These are phyloP conservation scores for Gallinago media DNA, from an alignment of 2,113 vertebrate genomes.

Conservation along the genomic window DNA sequence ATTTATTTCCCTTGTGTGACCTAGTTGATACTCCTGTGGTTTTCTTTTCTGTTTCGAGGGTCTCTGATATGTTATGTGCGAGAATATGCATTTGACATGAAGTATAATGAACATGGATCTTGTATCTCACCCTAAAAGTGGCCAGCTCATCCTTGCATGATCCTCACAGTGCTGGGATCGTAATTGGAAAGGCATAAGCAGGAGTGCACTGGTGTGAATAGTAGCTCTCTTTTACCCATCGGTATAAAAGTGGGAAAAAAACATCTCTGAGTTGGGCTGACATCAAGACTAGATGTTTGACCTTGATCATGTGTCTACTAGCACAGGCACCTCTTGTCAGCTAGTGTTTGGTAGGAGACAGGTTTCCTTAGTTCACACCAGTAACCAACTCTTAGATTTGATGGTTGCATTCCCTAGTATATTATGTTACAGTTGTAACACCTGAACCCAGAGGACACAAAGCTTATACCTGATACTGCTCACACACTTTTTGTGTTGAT, in stretches of 20 bases:
- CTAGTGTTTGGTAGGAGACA: neutral
- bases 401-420: neutral
- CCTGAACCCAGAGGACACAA: neutral
- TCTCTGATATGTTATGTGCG: neutral
- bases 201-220: neutral
- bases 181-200: neutral
- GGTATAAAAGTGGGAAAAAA: neutral
- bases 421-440: neutral
- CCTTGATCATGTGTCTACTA: neutral
- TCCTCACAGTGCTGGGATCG: neutral
- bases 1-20: neutral
- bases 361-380: neutral
- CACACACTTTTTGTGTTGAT: neutral
- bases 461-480: neutral
- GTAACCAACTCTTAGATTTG: neutral
- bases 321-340: neutral
- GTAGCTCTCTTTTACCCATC: neutral
- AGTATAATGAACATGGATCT: neutral
- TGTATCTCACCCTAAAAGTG: neutral
- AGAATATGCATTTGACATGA: neutral
- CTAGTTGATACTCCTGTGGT: neutral
- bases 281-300: neutral
- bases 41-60: neutral
- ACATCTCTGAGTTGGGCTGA: neutral
- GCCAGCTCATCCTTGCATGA: neutral